phyloP scores from a whole-genome alignment of 30 jellyfish, hydroid and myxozoan genomes.

The Mastigias papua region DNA sequence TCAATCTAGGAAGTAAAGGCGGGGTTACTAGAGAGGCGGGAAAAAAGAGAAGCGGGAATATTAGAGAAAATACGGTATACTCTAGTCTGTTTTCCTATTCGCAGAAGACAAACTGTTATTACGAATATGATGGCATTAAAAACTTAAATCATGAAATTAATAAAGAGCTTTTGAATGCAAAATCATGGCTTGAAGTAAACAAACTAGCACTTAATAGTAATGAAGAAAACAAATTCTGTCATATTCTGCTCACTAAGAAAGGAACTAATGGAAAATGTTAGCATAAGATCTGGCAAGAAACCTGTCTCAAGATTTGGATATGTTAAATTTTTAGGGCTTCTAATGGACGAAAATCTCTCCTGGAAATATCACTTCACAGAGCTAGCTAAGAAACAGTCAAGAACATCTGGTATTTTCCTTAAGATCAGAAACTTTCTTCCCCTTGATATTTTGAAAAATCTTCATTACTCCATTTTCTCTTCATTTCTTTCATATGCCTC shows the following conservation, averaged over 20 bases:
- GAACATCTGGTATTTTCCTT: slow-evolving; percentile 9
- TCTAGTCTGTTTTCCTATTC: too few species aligned
- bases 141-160: too few species aligned
- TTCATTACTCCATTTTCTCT: background rate
- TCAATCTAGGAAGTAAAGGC: too few species aligned
- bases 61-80: too few species aligned
- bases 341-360: background rate
- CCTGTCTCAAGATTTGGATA: background rate
- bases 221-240: too few species aligned
- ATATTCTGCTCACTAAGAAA: background rate
- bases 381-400: background rate
- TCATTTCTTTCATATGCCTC: background rate
- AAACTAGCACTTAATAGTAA: too few species aligned
- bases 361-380: slow-evolving; percentile 4
- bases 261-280: background rate
- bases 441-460: background rate
- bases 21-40: too few species aligned
- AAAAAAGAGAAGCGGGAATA: too few species aligned
- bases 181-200: too few species aligned
- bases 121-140: too few species aligned
- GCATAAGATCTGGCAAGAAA: background rate
- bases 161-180: too few species aligned
- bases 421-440: slow-evolving; percentile 2
- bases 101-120: too few species aligned
- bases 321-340: slow-evolving; percentile 1